Evolutionary conservation across 2,113 vertebrate genomes (phyloP).

Genomic region (Ranitomeya imitator): DNA sequence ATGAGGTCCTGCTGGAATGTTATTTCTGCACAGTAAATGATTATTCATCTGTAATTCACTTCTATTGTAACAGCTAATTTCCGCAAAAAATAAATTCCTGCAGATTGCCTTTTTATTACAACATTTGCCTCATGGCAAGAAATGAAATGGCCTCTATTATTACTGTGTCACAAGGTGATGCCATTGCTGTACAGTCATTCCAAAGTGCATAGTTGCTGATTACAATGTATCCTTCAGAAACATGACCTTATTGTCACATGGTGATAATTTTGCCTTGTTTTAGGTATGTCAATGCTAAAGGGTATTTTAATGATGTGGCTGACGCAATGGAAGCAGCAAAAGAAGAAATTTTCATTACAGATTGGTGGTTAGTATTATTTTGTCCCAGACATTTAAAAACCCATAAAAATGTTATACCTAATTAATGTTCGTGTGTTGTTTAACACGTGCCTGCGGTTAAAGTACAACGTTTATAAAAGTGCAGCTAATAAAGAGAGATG

Average conservation of each 20-base stretch:
- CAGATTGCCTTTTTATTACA: slow-evolving; percentile 30
- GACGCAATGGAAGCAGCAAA: slow-evolving; percentile 90
- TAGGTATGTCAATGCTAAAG: slow-evolving; percentile 95
- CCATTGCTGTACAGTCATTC: neutral
- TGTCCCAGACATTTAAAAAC: neutral
- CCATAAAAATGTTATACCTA: neutral
- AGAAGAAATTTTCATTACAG: slow-evolving; percentile 98
- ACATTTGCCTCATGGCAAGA: slow-evolving; percentile 4
- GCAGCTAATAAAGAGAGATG: neutral
- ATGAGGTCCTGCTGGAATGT: neutral
- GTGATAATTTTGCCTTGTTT: slow-evolving; percentile 60
- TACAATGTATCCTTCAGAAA: neutral
- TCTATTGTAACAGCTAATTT: neutral
- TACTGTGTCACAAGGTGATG: slow-evolving; percentile 4
- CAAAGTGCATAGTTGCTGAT: neutral
- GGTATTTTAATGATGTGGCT: slow-evolving; percentile 92
- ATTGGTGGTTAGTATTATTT: slow-evolving; percentile 87
- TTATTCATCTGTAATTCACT: slow-evolving; percentile 21
- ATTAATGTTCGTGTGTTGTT: neutral
- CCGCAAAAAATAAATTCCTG: neutral
- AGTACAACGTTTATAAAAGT: neutral
- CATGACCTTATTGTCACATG: neutral
- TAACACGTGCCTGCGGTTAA: neutral
- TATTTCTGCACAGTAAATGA: slow-evolving; percentile 5
- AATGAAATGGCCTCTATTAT: slow-evolving; percentile 2